Conservation (phyloP, 2,797 vertebrate genomes). For the Intellagama lesueurii region DNA sequence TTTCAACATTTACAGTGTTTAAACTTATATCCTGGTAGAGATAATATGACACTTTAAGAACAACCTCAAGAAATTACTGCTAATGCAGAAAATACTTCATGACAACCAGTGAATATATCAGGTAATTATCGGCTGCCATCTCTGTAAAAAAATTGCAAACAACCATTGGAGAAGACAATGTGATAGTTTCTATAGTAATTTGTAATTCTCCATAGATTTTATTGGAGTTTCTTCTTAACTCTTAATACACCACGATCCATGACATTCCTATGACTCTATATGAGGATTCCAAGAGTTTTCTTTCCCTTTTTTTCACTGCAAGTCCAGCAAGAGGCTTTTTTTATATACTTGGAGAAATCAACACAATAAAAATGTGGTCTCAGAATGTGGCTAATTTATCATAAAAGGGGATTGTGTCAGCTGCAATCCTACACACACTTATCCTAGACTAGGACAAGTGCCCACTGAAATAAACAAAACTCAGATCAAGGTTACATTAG, state of each 20-base stretch:
- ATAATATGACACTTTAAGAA: not conserved
- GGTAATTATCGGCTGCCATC: constrained; percentile 8
- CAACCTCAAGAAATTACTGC: not conserved
- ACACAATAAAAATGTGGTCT: not conserved
- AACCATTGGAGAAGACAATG: not conserved
- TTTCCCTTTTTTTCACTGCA: not conserved
- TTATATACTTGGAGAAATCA: not conserved
- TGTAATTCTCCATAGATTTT: not conserved
- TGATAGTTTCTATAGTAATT: not conserved
- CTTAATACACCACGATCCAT: not conserved
- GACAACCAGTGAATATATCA: constrained; percentile 7
- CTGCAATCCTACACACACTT: not conserved
- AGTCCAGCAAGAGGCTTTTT: too few relatives aligned
- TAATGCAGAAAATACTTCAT: not conserved
- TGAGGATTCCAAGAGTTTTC: not conserved
- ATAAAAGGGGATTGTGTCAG: not conserved
- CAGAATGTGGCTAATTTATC: not conserved
- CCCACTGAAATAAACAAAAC: too few relatives aligned
- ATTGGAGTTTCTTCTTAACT: constrained; percentile 22
- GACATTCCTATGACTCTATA: not conserved
- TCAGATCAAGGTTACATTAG: too few relatives aligned
- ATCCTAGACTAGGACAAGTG: too few relatives aligned
- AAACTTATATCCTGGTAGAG: not conserved
- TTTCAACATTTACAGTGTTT: not conserved
- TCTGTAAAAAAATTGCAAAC: constrained; percentile 8